phyloP scores from a whole-genome alignment of 2,797 vertebrate species.

The Paguma larvata region DNA sequence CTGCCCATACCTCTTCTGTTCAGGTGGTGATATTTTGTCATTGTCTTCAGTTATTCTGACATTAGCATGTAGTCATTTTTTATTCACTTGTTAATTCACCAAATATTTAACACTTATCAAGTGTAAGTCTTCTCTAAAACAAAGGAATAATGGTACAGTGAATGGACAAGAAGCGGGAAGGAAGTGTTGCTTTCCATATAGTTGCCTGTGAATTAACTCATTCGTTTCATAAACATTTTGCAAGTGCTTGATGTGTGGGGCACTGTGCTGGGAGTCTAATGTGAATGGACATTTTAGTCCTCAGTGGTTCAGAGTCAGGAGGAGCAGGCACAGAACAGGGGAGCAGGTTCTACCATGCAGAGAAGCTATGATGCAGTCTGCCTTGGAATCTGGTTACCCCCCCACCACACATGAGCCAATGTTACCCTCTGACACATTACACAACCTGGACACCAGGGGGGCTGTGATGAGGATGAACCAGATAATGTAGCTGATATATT shows the following conservation, averaged over 20 bases:
- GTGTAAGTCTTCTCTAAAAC: background rate
- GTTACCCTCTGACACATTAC: background rate
- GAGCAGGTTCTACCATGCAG: background rate
- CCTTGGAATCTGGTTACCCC: background rate
- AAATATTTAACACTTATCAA: background rate
- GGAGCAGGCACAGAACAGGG: background rate
- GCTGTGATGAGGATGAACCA: background rate
- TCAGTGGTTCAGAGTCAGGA: background rate
- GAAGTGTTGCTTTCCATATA: background rate
- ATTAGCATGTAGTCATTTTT: background rate
- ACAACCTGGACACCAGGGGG: background rate
- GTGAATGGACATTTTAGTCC: background rate
- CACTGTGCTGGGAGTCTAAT: background rate
- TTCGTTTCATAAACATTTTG: background rate
- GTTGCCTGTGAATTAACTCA: background rate
- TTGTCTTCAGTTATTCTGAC: background rate
- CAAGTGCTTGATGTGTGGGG: background rate
- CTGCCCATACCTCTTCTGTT: background rate
- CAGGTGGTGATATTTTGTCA: accelerated
- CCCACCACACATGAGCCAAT: accelerated
- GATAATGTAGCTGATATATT: accelerated
- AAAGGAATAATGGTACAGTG: background rate
- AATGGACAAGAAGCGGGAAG: background rate
- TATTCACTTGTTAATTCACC: background rate
- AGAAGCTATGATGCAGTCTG: background rate